Conservation (phyloP, 2,113 vertebrate species). For the Rafetus swinhoei region DNA sequence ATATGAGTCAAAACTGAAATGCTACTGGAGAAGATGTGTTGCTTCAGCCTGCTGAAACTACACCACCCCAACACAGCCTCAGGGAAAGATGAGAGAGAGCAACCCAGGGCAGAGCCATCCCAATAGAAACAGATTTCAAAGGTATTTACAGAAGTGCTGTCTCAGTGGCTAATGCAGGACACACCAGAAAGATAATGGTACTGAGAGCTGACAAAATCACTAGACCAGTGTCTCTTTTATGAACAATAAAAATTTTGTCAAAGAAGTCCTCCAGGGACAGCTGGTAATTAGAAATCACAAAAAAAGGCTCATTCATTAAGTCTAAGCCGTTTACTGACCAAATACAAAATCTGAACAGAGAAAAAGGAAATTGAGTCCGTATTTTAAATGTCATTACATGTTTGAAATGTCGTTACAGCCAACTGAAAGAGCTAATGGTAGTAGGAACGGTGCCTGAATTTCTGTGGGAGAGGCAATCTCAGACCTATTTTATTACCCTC, state of each 20-base stretch:
- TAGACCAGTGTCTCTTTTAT: not conserved
- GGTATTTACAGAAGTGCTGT: not conserved
- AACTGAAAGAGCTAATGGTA: slow-evolving; percentile 31
- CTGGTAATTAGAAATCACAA: slow-evolving; percentile 38
- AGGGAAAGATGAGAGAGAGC: not conserved
- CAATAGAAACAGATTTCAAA: not conserved
- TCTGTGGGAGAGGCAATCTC: slow-evolving; percentile 40
- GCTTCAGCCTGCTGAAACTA: slow-evolving; percentile 20
- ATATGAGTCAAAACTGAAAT: slow-evolving; percentile 36
- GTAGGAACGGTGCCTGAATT: slow-evolving; percentile 40
- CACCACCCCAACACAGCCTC: not conserved
- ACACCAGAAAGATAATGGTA: not conserved
- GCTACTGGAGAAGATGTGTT: not conserved
- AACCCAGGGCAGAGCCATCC: not conserved
- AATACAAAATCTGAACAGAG: slow-evolving; percentile 49
- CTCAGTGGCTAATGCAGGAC: not conserved
- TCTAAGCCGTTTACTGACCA: slow-evolving; percentile 5
- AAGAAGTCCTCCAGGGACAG: not conserved
- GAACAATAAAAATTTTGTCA: slow-evolving; percentile 8
- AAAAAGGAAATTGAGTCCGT: slow-evolving; percentile 46
- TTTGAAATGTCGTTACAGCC: slow-evolving; percentile 50
- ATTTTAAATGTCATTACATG: slow-evolving; percentile 59
- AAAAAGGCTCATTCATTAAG: slow-evolving; percentile 8
- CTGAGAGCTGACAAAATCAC: not conserved
- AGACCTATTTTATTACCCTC: slow-evolving; percentile 17